A percentile compares a stretch with the other conserved stretches of the same genome.
phyloP scores from a whole-genome alignment of 2,113 vertebrate species.

The Rallus limicola region DNA sequence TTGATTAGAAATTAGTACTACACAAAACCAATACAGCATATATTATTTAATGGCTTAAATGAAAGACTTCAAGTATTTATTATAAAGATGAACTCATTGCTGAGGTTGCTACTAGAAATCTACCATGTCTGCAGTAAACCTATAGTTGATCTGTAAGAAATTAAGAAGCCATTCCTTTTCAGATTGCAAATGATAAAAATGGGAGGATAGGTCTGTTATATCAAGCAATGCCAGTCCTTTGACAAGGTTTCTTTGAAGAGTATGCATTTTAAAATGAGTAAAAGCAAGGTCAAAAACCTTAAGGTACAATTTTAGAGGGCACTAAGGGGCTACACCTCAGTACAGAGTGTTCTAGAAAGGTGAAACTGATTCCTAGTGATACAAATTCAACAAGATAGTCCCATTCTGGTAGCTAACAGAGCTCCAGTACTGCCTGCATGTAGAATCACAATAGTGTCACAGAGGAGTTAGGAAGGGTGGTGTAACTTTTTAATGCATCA shows the following conservation, averaged over 20 bases:
- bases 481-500: not conserved
- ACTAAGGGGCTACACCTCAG: not conserved
- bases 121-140: not conserved
- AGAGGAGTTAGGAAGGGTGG: not conserved
- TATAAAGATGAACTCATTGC: not conserved
- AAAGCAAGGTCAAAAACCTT: not conserved
- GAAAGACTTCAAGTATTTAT: not conserved
- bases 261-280: not conserved
- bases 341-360: not conserved
- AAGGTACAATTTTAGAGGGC: not conserved
- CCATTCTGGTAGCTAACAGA: not conserved
- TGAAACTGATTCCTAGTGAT: not conserved
- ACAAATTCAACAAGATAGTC: not conserved
- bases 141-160: not conserved
- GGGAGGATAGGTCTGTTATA: not conserved
- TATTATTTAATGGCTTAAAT: slow-evolving; percentile 1
- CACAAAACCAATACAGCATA: not conserved
- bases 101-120: not conserved
- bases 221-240: not conserved
- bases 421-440: not conserved
- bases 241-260: not conserved
- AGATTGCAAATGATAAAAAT: not conserved
- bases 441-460: not conserved
- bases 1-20: slow-evolving; percentile 24
- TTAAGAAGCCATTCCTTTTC: not conserved